These are phyloP conservation scores for Microplitis mediator DNA, from an alignment of 1,140 invertebrate species.

Conservation along the genomic window DNA sequence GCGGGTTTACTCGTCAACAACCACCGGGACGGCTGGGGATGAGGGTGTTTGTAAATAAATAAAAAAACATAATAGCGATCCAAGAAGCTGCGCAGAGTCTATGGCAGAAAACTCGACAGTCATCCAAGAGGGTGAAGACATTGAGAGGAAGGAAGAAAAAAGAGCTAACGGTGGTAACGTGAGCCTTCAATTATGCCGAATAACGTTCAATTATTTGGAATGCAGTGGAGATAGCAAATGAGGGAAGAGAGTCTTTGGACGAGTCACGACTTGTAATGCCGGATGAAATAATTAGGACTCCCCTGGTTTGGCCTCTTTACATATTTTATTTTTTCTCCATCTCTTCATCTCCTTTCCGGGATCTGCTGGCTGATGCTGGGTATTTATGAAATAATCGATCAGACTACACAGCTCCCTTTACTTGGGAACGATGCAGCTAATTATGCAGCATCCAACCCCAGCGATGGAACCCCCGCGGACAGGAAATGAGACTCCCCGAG, in stretches of 20 bases:
- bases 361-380: not conserved
- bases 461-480: slow-evolving; percentile 58
- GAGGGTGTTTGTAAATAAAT: not conserved
- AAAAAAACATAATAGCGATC: not conserved
- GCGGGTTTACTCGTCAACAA: not conserved
- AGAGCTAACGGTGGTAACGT: slow-evolving; percentile 21
- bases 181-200: slow-evolving; percentile 35
- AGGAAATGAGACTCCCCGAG: slow-evolving; percentile 61
- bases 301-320: slow-evolving; percentile 18
- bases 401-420: not conserved
- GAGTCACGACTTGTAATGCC: slow-evolving; percentile 25
- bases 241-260: slow-evolving; percentile 5
- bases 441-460: slow-evolving; percentile 50
- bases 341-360: not conserved
- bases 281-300: slow-evolving; percentile 25
- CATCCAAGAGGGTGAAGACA: not conserved
- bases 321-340: slow-evolving; percentile 9
- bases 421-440: slow-evolving; percentile 40
- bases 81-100: not conserved
- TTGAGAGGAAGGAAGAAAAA: not conserved
- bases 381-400: slow-evolving; percentile 24
- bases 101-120: not conserved
- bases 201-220: slow-evolving; percentile 27
- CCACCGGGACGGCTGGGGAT: not conserved
- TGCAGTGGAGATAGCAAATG: not conserved